phyloP scores from a whole-genome alignment of 2,113 vertebrate genomes.

The Nycticebus coucang region DNA sequence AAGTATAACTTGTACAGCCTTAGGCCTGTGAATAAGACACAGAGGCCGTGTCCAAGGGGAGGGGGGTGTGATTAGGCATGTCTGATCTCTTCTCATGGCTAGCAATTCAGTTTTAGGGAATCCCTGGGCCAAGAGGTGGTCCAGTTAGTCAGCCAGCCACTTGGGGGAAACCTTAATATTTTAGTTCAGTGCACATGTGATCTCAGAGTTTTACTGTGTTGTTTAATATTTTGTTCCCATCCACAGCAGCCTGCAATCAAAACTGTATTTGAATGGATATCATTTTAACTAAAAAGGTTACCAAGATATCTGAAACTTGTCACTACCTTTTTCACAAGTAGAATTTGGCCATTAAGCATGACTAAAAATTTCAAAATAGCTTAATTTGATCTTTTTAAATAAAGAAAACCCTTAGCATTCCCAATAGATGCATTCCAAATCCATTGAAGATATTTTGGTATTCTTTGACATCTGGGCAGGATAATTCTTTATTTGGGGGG shows the following conservation, averaged over 20 bases:
- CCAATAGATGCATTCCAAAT: background rate
- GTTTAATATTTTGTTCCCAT: background rate
- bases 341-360: background rate
- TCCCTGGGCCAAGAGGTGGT: no score
- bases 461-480: background rate
- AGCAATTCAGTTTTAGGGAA: no score
- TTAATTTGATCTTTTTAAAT: background rate
- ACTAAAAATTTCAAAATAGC: background rate
- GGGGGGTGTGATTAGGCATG: no score
- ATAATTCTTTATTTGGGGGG: background rate
- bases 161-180: no score
- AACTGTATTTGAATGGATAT: background rate
- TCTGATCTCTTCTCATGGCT: no score
- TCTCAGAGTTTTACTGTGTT: background rate
- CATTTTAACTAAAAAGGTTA: background rate
- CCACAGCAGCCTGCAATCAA: background rate
- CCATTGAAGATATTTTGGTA: background rate
- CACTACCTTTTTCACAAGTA: background rate
- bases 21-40: no score
- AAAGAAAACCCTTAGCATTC: background rate
- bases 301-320: background rate
- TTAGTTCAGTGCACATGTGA: background rate
- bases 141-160: no score
- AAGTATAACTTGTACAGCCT: no score
- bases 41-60: no score